A percentile compares a stretch with the other conserved stretches of the same genome.
Conservation (phyloP, 2,888 invertebrate species). For the Drosophila mercatorum region DNA sequence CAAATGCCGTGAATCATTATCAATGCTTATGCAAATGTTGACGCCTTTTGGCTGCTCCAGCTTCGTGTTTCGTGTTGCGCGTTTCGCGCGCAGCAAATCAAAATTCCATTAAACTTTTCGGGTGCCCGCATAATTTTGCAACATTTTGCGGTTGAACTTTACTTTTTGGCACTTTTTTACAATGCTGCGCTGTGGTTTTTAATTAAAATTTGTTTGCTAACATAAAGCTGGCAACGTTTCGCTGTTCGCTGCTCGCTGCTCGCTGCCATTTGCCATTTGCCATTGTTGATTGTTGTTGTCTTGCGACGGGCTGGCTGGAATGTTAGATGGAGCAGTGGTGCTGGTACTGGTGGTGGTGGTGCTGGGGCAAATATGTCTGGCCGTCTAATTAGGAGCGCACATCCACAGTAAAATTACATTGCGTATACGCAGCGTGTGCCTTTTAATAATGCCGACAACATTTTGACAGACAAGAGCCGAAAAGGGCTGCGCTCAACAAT, state of each 20-base stretch:
- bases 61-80: slow-evolving; percentile 20
- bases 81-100: slow-evolving; percentile 40
- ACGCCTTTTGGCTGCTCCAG: slow-evolving; percentile 28
- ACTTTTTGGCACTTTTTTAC: slow-evolving; percentile 67
- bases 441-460: slow-evolving; percentile 55
- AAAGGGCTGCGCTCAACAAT: slow-evolving; percentile 12
- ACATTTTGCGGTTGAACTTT: slow-evolving; percentile 70
- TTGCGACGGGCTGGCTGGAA: slow-evolving; percentile 2
- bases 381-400: slow-evolving; percentile 65
- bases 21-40: slow-evolving; percentile 31
- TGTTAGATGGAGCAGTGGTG: background rate
- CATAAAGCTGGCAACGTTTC: slow-evolving; percentile 41
- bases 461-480: slow-evolving; percentile 49
- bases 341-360: background rate
- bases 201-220: slow-evolving; percentile 71
- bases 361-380: slow-evolving; percentile 54
- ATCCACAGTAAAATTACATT: slow-evolving; percentile 45
- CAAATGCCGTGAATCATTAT: slow-evolving; percentile 45
- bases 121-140: slow-evolving; percentile 64
- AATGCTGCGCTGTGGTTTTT: slow-evolving; percentile 61
- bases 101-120: slow-evolving; percentile 60
- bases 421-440: slow-evolving; percentile 57
- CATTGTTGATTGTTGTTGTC: slow-evolving; percentile 54
- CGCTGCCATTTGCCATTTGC: slow-evolving; percentile 34
- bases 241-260: slow-evolving; percentile 3